Conservation (phyloP, 1,140 invertebrate genomes). For the Oncopeltus fasciatus region DNA sequence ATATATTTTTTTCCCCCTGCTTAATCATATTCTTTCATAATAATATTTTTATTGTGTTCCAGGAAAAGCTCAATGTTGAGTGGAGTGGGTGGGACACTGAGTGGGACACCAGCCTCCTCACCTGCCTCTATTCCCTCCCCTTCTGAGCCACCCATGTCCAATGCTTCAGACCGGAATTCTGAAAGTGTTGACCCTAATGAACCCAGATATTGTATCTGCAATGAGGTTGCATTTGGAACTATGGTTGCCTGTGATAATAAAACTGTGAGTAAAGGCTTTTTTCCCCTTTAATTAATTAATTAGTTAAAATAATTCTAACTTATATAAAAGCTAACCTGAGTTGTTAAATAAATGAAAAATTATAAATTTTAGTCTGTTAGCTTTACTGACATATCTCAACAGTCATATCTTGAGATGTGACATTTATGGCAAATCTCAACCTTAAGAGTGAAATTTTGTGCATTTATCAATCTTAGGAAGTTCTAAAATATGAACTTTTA, state of each 20-base stretch:
- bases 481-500: no score
- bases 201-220: constrained; percentile 92
- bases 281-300: not conserved
- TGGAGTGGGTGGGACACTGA: not conserved
- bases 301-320: not conserved
- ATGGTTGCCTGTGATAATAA: constrained; percentile 99
- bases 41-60: not conserved
- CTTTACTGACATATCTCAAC: no score
- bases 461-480: no score
- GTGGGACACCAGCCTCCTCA: constrained; percentile 25
- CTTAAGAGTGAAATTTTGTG: no score
- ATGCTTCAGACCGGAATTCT: constrained; percentile 30
- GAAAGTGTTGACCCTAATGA: constrained; percentile 74
- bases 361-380: no score
- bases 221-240: constrained; percentile 94
- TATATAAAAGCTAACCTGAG: no score
- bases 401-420: no score
- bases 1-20: no score
- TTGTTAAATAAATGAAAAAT: no score
- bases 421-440: no score
- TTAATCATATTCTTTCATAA: no score
- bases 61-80: constrained; percentile 10
- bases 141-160: constrained; percentile 25
- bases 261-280: constrained; percentile 73
- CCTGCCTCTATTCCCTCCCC: constrained; percentile 29